Evolutionary conservation across 2,113 vertebrate genomes (phyloP).

Genomic region (Psilopogon haemacephalus): DNA sequence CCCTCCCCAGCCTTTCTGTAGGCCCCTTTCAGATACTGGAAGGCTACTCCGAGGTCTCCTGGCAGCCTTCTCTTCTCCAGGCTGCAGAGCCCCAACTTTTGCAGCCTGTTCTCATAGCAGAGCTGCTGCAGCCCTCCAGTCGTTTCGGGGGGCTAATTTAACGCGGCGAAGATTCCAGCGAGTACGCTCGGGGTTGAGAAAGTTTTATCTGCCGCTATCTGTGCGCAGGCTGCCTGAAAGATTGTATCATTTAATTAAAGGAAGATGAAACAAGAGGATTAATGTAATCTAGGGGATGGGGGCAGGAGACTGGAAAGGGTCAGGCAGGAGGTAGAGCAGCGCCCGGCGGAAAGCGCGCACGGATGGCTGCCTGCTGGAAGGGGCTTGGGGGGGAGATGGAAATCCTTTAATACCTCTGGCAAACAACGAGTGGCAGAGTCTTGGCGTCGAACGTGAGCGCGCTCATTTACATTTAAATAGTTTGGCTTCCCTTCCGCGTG

Average conservation of each 20-base stretch:
- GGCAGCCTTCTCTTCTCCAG: no score
- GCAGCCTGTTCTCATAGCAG: no score
- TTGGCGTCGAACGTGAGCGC: constrained; percentile 15
- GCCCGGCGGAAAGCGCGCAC: neutral
- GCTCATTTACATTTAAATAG: constrained; percentile 73
- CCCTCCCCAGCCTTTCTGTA: no score
- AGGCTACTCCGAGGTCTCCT: no score
- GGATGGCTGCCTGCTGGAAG: neutral
- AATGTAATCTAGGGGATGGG: constrained; percentile 40
- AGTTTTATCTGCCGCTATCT: constrained; percentile 50
- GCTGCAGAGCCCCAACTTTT: no score
- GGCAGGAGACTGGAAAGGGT: neutral
- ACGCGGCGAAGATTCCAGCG: neutral
- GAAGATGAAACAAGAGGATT: constrained; percentile 57
- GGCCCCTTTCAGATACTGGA: no score
- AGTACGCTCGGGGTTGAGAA: neutral
- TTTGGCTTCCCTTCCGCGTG: neutral
- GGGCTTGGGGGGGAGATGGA: constrained; percentile 34
- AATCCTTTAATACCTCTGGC: constrained; percentile 54
- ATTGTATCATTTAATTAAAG: constrained; percentile 68
- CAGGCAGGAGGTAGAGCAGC: neutral
- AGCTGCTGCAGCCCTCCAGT: no score
- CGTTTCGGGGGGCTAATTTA: constrained; percentile 48
- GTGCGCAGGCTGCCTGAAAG: constrained; percentile 10
- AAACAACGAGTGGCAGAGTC: constrained; percentile 31